Evolutionary conservation across 2,113 vertebrate genomes (phyloP).

Genomic region (Equus quagga): DNA sequence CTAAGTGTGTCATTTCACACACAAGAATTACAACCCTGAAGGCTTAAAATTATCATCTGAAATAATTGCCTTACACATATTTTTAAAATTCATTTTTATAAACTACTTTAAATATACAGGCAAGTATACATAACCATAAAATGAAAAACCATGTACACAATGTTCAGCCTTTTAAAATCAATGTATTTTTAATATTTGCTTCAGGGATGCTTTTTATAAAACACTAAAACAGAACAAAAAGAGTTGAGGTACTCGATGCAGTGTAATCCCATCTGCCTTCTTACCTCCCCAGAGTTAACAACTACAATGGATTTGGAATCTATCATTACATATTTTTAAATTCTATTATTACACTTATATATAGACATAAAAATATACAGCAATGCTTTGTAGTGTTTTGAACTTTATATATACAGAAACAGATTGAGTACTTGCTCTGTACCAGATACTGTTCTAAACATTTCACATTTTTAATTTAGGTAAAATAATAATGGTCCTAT

Average conservation of each 20-base stretch:
- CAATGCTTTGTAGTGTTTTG: not conserved
- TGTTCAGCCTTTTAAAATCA: not conserved
- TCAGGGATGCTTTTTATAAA: not conserved
- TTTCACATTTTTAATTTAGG: not conserved
- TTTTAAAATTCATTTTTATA: not conserved
- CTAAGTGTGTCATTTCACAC: not conserved
- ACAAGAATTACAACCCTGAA: not conserved
- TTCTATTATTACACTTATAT: not conserved
- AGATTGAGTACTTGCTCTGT: not conserved
- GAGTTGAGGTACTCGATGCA: not conserved
- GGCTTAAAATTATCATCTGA: not conserved
- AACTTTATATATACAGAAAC: not conserved
- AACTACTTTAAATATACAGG: not conserved
- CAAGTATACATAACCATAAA: not conserved
- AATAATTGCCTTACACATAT: not conserved
- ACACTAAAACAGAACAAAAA: not conserved
- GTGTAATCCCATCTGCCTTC: not conserved
- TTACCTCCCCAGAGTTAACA: not conserved
- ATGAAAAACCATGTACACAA: not conserved
- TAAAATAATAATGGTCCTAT: not conserved
- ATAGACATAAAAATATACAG: not conserved
- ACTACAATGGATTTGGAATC: not conserved
- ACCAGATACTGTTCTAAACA: not conserved
- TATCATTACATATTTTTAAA: not conserved
- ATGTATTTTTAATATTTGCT: not conserved